Evolutionary conservation across 2,113 vertebrate genomes (phyloP), one percentile per base, ranked within the genome.

Genomic region (Gallinago undulata): DNA sequence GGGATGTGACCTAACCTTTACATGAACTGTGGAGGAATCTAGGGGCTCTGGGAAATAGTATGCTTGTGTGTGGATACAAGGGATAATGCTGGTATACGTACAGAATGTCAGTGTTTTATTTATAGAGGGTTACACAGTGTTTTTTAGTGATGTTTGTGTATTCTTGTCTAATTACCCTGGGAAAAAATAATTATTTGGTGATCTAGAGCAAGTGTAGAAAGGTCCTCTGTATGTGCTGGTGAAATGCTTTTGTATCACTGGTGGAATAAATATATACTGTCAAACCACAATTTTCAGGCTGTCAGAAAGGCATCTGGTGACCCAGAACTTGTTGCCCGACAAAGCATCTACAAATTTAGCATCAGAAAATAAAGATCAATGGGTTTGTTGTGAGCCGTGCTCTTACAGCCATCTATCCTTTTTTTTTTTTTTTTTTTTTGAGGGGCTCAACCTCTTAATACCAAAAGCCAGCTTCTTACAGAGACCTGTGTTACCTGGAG

Each of bases 1-100:
- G 66, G 9, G 84, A 70, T 79, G 86, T 93, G 95, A 85, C 74
- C 86, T 96, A 91, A 95, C 92, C 96, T 96, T 96, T 57, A 7
- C 30, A 50, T 96, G 96, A 97, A 96, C 94, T 84, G 69, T 79
- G 70, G 53, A 92, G 80, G 95, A 96, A 78, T 96, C 89, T 28
- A 33, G 57, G 57, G 80, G 74, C 86, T 95, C 86, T 95, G 94
- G 84, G 95, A 96, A 94, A 84, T 45, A 11, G 25, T 9, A 6
- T 31, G 27, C 77, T 77, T 60, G 63, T 68, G 47, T 92, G 85
- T 70, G 83, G 80, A 72, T 82, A 11, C 69, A 57, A 64, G 76
- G 91, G 76, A 62, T 92, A 68, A 82, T 84, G 43, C 66, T 84
- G 62, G 57, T 94, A 3, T 81, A 90, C 33, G 56, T 56, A 39